Conservation (phyloP, 2,888 invertebrate genomes). For the Geophilus truncorum region DNA sequence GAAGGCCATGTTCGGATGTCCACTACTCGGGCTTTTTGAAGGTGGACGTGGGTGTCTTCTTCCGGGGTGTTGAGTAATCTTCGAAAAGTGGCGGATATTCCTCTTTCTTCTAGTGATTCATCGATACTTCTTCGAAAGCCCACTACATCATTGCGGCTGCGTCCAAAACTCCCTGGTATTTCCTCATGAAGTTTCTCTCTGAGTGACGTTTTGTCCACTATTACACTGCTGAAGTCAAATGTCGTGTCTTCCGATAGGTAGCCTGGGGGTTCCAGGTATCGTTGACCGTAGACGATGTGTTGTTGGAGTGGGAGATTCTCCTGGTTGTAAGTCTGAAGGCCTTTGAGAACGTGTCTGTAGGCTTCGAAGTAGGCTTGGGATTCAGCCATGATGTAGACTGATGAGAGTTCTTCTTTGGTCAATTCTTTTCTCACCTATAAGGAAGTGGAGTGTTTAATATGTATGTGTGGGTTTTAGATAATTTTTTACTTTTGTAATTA, state of each 20-base stretch:
- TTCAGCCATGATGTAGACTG: neutral
- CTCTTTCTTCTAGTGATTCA: too few relatives aligned
- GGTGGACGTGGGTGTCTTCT: too few relatives aligned
- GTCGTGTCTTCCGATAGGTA: neutral
- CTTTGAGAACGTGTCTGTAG: conserved; percentile 25
- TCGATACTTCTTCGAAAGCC: too few relatives aligned
- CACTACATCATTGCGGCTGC: too few relatives aligned
- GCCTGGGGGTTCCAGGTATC: neutral
- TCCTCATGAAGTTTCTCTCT: too few relatives aligned
- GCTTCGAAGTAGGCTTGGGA: conserved; percentile 28
- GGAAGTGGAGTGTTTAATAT: neutral
- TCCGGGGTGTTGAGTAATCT: too few relatives aligned
- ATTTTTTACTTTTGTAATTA: too few relatives aligned
- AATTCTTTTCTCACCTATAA: neutral
- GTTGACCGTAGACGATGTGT: conserved; percentile 6
- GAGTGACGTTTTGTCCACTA: neutral
- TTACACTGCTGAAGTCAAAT: neutral
- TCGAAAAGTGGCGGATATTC: too few relatives aligned
- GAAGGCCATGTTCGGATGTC: conserved; percentile 35
- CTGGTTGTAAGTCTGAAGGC: neutral
- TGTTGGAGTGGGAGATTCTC: conserved; percentile 9
- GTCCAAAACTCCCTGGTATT: too few relatives aligned
- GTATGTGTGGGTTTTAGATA: too few relatives aligned
- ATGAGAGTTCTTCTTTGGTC: neutral
- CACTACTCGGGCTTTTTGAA: neutral